These are phyloP conservation scores for Pogonocherus hispidulus DNA, from an alignment of 2,888 invertebrate species.

Conservation along the genomic window DNA sequence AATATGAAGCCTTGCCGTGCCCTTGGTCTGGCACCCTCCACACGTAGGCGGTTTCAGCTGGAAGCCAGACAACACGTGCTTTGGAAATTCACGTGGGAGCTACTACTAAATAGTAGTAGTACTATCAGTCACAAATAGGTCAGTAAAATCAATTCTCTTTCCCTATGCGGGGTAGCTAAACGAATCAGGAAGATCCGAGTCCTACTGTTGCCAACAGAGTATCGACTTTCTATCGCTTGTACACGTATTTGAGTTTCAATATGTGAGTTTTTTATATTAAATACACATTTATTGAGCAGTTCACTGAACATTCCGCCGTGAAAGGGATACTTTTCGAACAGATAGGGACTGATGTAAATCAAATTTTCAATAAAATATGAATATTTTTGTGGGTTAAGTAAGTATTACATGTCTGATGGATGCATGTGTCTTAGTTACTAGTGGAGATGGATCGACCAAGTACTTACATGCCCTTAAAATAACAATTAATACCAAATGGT, in stretches of 20 bases:
- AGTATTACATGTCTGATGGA: too few relatives aligned
- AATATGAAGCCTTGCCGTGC: neutral
- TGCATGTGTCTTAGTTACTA: too few relatives aligned
- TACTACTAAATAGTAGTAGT: conserved; percentile 31
- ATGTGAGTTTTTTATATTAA: neutral
- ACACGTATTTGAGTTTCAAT: neutral
- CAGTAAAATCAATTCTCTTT: conserved; percentile 24
- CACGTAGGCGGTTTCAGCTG: conserved; percentile 20
- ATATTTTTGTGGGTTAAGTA: too few relatives aligned
- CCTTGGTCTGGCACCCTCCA: conserved; percentile 4
- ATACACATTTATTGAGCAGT: neutral
- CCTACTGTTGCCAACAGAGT: neutral
- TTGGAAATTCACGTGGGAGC: conserved; percentile 26
- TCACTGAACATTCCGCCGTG: neutral
- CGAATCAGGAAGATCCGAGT: neutral
- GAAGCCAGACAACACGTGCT: conserved; percentile 30
- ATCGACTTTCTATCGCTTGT: neutral
- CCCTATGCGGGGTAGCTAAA: neutral
- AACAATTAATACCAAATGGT: too few relatives aligned
- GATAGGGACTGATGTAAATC: neutral
- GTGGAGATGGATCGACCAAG: too few relatives aligned
- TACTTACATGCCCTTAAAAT: too few relatives aligned
- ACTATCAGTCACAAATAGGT: conserved; percentile 29
- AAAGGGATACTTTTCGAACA: neutral
- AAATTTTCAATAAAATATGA: too few relatives aligned